Percentiles rank a stretch among this genome's conserved stretches.
Evolutionary conservation across 1,140 invertebrate species (phyloP).

Genomic region (Ditylenchus dipsaci): DNA sequence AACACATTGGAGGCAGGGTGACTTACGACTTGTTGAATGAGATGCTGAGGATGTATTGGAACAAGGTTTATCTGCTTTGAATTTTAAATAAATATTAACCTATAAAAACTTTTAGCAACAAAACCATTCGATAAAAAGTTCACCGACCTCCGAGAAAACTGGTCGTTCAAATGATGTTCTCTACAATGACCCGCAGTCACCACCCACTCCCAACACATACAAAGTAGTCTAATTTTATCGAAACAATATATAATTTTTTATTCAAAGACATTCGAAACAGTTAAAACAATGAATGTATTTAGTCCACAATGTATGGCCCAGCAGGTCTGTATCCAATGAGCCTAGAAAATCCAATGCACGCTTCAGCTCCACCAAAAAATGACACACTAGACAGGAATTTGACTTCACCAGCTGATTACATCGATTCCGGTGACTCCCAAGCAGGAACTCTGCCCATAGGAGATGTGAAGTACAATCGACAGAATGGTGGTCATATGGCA

Average conservation of each 20-base stretch:
- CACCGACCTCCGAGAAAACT: background rate
- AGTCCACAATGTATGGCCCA: background rate
- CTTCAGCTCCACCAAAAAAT: background rate
- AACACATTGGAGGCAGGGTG: conserved; percentile 48
- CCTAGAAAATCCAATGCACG: background rate
- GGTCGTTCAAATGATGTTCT: background rate
- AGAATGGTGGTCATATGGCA: background rate
- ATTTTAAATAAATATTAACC: background rate
- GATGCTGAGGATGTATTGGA: conserved; percentile 37
- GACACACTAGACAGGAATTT: background rate
- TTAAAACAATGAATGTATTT: background rate
- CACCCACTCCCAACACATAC: no score
- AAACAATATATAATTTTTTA: no score
- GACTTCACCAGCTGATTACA: background rate
- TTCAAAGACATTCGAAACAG: no score
- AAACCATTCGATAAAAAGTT: background rate
- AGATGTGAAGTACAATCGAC: background rate
- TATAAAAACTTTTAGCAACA: background rate
- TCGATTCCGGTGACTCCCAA: background rate
- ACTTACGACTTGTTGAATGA: conserved; percentile 47
- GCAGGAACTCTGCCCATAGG: background rate
- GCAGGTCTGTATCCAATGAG: background rate
- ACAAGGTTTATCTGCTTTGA: background rate
- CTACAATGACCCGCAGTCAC: no score
- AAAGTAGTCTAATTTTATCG: no score